Evolutionary conservation across 2,797 vertebrate species (phyloP), one percentile per base, ranked within the genome.

Genomic region (Chaetodon trifasciatus): DNA sequence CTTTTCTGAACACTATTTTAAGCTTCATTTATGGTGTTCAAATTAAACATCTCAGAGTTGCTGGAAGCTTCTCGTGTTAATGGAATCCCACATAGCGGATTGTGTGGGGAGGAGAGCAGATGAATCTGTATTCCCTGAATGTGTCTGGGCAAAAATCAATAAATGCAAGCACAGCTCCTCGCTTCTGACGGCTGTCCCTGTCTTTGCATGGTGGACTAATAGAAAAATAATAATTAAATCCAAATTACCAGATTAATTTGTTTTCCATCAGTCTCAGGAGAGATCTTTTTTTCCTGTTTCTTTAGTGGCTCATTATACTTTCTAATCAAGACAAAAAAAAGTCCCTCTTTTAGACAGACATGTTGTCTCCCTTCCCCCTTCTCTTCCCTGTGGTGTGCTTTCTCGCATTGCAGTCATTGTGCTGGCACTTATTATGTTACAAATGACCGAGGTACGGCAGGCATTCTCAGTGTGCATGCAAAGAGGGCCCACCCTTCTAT

Each of bases 371-470:
- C 96, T 95, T 96, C 97, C 97, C 97, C 96, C 93, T 91, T 91
- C 91, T 84, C 94, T 91, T 94, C 97, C 92, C 92, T 91, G 92
- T 93, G 94, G 95, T 94, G 93, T 95, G 76, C 91, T 96, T 95
- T 96, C 95, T 96, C 95, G 97, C 97, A 95, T 95, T 95, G 97
- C 97, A 97, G 97, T 98, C 97, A 97, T 98, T 98, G 97, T 99
- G 96, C 97, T 97, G 95, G 95, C 96, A 96, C 97, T 99, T 98
- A 98, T 99, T 99, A 98, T 99, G 98, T 99, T 99, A 98, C 98
- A 98, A 99, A 99, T 99, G 98, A 98, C 97, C 96, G 97, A 97
- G 97, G 97, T 97, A 97, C 96, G 96, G 96, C 97, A 97, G 97
- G 97, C 97, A 97, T 98, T 97, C 97, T 97, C 92, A 91, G 96